These are phyloP conservation scores for Sebastes umbrosus DNA, from an alignment of 2,797 vertebrate species.

Conservation along the genomic window DNA sequence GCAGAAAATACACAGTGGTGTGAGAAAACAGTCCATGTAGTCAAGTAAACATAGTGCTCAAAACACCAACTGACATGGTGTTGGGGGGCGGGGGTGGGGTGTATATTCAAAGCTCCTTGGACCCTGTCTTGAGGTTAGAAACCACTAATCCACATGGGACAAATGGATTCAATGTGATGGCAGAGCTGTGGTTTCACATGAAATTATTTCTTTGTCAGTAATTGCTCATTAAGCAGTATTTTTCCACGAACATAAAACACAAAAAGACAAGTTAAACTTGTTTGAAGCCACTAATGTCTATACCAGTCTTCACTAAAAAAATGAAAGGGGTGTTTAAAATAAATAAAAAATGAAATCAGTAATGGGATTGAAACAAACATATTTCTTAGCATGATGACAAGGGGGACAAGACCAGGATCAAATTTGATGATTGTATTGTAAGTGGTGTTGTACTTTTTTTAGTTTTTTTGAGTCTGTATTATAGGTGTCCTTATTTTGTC, in stretches of 20 bases:
- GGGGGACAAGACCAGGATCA: not conserved
- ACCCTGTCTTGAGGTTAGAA: conserved; percentile 28
- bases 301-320: not conserved
- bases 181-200: conserved; percentile 20
- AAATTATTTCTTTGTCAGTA: conserved; percentile 23
- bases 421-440: not conserved
- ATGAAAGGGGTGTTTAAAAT: not conserved
- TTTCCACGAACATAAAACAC: conserved; percentile 4
- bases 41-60: conserved; percentile 64
- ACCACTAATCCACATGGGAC: conserved; percentile 28
- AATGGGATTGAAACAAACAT: not conserved
- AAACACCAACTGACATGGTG: conserved; percentile 58
- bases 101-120: conserved; percentile 15
- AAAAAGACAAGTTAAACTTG: not conserved
- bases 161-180: conserved; percentile 4
- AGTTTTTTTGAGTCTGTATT: not conserved
- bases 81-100: not conserved
- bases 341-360: not conserved
- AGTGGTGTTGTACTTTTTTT: not conserved
- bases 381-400: not conserved
- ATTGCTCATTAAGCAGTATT: conserved; percentile 22
- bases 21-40: conserved; percentile 57
- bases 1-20: conserved; percentile 52
- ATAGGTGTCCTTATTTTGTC: not conserved
- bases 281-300: not conserved